phyloP scores from a whole-genome alignment of 2,888 invertebrate species.

The Dione vanillae region DNA sequence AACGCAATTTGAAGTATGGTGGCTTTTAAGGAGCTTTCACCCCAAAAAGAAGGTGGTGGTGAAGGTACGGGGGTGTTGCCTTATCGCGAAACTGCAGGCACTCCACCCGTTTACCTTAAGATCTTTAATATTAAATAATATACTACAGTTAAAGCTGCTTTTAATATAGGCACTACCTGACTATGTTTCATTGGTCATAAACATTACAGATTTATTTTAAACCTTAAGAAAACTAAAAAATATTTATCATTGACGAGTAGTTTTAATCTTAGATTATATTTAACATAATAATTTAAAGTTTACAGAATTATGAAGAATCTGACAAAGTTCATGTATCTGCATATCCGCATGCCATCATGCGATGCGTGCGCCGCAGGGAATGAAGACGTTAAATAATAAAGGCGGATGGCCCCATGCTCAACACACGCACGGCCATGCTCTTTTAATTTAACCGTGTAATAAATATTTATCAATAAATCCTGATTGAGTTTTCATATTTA shows the following conservation, averaged over 20 bases:
- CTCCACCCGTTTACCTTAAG: conserved; percentile 81
- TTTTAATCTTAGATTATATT: neutral
- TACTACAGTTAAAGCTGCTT: conserved; percentile 76
- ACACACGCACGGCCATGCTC: conserved; percentile 62
- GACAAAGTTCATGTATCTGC: conserved; percentile 64
- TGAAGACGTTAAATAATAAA: conserved; percentile 84
- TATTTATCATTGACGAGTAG: neutral
- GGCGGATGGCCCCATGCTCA: conserved; percentile 76
- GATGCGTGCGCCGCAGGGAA: conserved; percentile 79
- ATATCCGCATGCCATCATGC: conserved; percentile 78
- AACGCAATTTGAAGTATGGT: conserved; percentile 83
- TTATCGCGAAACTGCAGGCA: conserved; percentile 84
- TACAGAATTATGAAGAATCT: conserved; percentile 45
- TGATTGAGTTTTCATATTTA: conserved; percentile 38
- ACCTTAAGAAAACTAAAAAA: neutral
- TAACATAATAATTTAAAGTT: conserved; percentile 42
- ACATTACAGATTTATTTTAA: conserved; percentile 14
- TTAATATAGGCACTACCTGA: conserved; percentile 63
- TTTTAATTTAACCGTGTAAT: conserved; percentile 51
- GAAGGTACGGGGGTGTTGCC: conserved; percentile 65
- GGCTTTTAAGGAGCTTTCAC: conserved; percentile 75
- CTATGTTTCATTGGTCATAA: conserved; percentile 63
- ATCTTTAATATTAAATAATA: conserved; percentile 84
- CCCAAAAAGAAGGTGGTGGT: conserved; percentile 67
- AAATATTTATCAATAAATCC: conserved; percentile 43